A percentile compares a stretch with the other conserved stretches of the same genome.
phyloP scores from a whole-genome alignment of 2,888 invertebrate genomes.

The Cremastobaeus sp. region DNA sequence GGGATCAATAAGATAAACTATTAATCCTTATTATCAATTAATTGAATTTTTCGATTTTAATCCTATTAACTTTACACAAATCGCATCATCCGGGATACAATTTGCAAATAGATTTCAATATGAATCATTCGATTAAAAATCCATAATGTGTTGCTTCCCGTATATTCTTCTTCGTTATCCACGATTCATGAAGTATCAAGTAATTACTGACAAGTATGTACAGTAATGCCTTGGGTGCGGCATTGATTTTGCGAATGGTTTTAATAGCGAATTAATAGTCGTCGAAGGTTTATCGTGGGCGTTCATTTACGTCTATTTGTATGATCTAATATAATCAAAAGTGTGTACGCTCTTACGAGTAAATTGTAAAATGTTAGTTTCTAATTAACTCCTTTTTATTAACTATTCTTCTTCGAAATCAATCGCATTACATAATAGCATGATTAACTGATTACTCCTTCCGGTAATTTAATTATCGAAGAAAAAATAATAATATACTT shows the following conservation, averaged over 20 bases:
- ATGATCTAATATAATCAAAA: too few relatives aligned
- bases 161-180: conserved; percentile 22
- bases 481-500: too few relatives aligned
- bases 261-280: conserved; percentile 70
- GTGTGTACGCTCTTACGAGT: too few relatives aligned
- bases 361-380: too few relatives aligned
- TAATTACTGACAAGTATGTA: conserved; percentile 49
- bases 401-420: too few relatives aligned
- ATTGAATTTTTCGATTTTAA: not conserved
- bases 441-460: too few relatives aligned
- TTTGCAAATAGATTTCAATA: not conserved
- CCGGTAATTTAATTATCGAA: too few relatives aligned
- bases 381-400: too few relatives aligned
- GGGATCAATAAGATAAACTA: not conserved
- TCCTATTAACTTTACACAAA: not conserved
- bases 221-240: conserved; percentile 66
- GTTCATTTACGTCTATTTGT: conserved; percentile 40
- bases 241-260: conserved; percentile 65
- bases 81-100: not conserved
- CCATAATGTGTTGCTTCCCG: conserved; percentile 25
- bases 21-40: not conserved
- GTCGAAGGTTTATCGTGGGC: conserved; percentile 46
- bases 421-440: too few relatives aligned
- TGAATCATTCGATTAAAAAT: not conserved
- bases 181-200: conserved; percentile 45